Base-by-base conservation (phyloP, 2,888 invertebrate genomes). In the Cheilosia soror region DNA sequence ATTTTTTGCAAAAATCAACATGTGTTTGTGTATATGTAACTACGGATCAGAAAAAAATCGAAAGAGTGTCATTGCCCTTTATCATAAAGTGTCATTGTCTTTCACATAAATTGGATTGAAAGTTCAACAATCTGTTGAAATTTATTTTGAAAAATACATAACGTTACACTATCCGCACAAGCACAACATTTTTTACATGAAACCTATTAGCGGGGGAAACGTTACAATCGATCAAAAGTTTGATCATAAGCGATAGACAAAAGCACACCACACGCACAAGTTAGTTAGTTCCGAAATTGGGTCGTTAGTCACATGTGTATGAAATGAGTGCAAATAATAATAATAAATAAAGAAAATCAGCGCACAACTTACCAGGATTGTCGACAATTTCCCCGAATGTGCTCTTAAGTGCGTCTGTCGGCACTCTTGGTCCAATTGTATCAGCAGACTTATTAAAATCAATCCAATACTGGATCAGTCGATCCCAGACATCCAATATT, bases 401-500 rank as follows among this genome's bases (percentile, higher is more conserved):
- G 88, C 94, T 94, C 88, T 95, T 94, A 3, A 97, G 94, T 0
- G 96, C 96, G 57, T 94, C 93, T 11, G 94, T 93, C 75, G 96
- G 95, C 0, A 97, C 96, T 76, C 95, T 94, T 0, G 97, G 97
- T 0, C 97, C 97, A 87, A 93, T 90, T 6, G 92, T 89, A 80
- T 93, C 93, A 11, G 91, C 93, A 11, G 91, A 90, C 72, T 92
- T 92, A 87, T 94, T 94, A 0, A 96, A 95, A 89, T 96, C 95
- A 92, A 97, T 96, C 97, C 97, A 98, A 80, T 97, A 96, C 92
- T 98, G 97, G 92, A 98, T 98, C 55, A 98, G 94, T 80, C 97
- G 94, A 92, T 98, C 98, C 97, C 98, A 98, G 20, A 99, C 93
- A 91, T 98, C 97, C 47, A 98, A 93, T 1, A 98, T 95, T 92